These are phyloP conservation scores for Eurystomus glaucurus DNA, from an alignment of 2,797 vertebrate genomes.

Conservation along the genomic window DNA sequence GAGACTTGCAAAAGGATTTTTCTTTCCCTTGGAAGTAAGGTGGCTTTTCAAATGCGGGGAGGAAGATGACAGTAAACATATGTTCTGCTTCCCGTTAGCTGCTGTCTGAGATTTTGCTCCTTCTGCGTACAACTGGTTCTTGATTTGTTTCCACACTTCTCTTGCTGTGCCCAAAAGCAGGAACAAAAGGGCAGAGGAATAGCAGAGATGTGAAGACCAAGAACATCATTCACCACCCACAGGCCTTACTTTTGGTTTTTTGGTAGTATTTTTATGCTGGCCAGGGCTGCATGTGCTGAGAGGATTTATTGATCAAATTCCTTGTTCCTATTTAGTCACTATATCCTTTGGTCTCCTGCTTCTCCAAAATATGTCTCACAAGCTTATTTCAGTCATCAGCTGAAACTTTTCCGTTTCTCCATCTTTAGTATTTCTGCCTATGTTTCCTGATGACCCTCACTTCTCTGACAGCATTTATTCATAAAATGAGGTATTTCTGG, in stretches of 20 bases:
- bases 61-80: slow-evolving; percentile 61
- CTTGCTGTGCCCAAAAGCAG: slow-evolving; percentile 45
- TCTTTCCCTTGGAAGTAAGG: slow-evolving; percentile 28
- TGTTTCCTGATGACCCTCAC: neutral
- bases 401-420: neutral
- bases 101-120: slow-evolving; percentile 33
- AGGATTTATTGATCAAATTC: slow-evolving; percentile 33
- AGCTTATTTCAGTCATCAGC: neutral
- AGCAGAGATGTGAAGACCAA: slow-evolving; percentile 23
- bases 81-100: slow-evolving; percentile 14
- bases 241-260: neutral
- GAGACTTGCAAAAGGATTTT: slow-evolving; percentile 3
- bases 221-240: slow-evolving; percentile 26
- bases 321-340: neutral
- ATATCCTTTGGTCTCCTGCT: neutral
- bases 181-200: slow-evolving; percentile 58
- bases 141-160: slow-evolving; percentile 45
- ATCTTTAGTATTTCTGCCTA: neutral
- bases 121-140: neutral
- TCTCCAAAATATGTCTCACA: neutral
- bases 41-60: neutral
- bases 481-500: neutral
- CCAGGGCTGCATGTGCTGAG: neutral
- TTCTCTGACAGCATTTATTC: neutral
- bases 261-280: neutral